These are phyloP conservation scores for Channa striata DNA, from an alignment of 2,797 vertebrate genomes.

Conservation along the genomic window DNA sequence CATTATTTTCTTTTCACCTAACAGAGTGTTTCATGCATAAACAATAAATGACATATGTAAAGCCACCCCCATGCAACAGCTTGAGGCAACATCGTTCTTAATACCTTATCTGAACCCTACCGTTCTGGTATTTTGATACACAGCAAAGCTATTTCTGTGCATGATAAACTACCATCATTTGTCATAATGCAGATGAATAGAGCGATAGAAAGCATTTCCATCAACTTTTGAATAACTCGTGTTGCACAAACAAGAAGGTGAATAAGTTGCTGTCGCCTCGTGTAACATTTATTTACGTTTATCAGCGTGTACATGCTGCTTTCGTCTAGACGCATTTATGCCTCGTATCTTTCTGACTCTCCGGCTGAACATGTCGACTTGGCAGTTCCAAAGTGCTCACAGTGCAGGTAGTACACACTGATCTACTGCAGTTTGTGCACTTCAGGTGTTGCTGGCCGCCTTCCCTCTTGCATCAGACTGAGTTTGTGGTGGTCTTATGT, in stretches of 20 bases:
- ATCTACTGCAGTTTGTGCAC: conserved; percentile 98
- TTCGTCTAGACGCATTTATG: too few species aligned
- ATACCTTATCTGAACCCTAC: too few species aligned
- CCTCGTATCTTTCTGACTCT: not conserved
- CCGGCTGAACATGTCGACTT: conserved; percentile 64
- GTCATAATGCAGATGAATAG: not conserved
- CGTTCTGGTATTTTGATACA: not conserved
- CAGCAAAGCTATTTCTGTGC: not conserved
- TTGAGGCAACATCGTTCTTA: not conserved
- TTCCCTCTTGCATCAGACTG: conserved; percentile 28
- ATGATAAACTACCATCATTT: not conserved
- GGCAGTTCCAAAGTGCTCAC: conserved; percentile 99
- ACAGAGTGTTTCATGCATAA: too few species aligned
- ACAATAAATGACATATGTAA: not conserved
- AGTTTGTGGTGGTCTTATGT: not conserved
- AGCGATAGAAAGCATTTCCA: not conserved
- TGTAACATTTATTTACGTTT: not conserved
- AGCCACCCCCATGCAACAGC: not conserved
- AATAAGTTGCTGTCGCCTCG: not conserved
- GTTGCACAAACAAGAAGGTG: not conserved
- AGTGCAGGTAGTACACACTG: conserved; percentile 95
- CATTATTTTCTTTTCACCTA: too few species aligned
- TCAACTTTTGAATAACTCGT: not conserved
- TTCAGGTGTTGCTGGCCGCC: conserved; percentile 91
- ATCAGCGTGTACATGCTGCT: not conserved